Conservation (phyloP, 2,888 invertebrate species). For the Crossocerus cetratus region DNA sequence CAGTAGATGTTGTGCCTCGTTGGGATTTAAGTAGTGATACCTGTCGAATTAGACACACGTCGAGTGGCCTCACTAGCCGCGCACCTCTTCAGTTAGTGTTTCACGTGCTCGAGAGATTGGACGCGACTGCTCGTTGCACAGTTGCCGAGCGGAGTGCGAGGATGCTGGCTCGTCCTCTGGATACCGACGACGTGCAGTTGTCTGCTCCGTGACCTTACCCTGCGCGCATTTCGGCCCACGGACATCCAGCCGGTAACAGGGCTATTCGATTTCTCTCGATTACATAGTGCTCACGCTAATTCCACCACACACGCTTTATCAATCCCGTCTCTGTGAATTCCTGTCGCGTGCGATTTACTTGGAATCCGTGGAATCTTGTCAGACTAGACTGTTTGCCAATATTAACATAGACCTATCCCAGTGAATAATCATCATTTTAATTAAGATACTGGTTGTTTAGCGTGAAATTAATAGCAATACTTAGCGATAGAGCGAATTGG, state of each 20-base stretch:
- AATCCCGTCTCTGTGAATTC: no score
- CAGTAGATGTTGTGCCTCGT: background rate
- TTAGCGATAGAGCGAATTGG: background rate
- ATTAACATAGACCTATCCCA: no score
- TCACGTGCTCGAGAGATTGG: conserved; percentile 62
- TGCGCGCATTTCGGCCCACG: conserved; percentile 37
- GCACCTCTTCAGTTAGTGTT: conserved; percentile 39
- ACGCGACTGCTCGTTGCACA: conserved; percentile 58
- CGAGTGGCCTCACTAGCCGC: conserved; percentile 10
- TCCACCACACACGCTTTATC: no score
- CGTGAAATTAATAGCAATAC: background rate
- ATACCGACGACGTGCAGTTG: conserved; percentile 47
- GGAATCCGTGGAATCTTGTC: no score
- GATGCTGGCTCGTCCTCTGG: conserved; percentile 55
- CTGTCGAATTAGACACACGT: no score
- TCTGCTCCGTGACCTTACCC: conserved; percentile 49
- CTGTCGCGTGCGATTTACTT: no score
- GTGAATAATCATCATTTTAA: no score
- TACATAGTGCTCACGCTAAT: no score
- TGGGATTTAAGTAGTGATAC: no score
- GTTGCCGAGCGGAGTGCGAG: conserved; percentile 62
- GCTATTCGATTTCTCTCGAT: background rate
- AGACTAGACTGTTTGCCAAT: no score
- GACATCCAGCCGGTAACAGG: conserved; percentile 55
- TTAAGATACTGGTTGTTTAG: no score